phyloP scores from a whole-genome alignment of 1,140 invertebrate genomes.

The Rhopalosiphum maidis region DNA sequence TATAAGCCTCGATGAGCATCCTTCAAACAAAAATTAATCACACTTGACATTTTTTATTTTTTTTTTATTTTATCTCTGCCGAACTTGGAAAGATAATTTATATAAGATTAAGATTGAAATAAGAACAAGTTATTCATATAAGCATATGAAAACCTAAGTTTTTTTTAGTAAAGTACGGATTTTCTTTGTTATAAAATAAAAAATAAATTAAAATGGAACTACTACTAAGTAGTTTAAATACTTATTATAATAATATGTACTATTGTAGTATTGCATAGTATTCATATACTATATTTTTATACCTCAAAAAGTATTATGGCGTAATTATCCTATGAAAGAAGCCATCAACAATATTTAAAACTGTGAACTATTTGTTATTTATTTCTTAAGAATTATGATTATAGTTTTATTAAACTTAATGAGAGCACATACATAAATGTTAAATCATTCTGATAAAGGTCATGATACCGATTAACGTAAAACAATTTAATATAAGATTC shows the following conservation, averaged over 20 bases:
- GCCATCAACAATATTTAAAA: neutral
- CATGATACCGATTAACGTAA: neutral
- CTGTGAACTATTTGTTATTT: neutral
- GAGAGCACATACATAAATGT: neutral
- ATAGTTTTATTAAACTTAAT: neutral
- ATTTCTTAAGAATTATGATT: neutral
- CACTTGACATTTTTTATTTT: neutral
- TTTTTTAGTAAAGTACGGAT: neutral
- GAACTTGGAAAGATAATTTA: neutral
- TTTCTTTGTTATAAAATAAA: neutral
- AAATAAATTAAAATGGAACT: neutral
- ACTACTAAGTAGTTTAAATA: neutral
- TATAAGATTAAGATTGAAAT: neutral
- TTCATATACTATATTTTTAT: neutral
- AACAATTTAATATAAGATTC: neutral
- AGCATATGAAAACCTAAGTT: neutral
- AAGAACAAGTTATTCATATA: neutral
- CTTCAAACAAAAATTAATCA: neutral
- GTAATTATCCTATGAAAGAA: neutral
- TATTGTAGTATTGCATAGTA: too few species aligned
- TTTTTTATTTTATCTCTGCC: neutral
- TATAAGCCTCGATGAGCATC: neutral
- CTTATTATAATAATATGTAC: neutral
- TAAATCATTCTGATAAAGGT: neutral
- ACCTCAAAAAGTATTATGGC: neutral